A percentile compares a stretch with the other conserved stretches of the same genome.
Conservation (phyloP, 2,888 invertebrate species). For the Chrysina gloriosa region DNA sequence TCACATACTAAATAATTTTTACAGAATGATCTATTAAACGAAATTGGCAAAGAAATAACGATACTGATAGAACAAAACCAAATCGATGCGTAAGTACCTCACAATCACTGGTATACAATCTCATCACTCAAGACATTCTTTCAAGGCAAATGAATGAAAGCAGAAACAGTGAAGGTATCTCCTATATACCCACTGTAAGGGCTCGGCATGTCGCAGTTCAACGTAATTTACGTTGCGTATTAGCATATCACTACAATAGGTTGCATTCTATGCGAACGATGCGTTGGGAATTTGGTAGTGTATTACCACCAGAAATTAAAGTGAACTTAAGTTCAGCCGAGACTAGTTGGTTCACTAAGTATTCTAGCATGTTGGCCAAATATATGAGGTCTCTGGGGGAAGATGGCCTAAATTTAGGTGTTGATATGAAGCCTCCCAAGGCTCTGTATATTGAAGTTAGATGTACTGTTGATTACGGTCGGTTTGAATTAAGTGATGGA, state of each 20-base stretch:
- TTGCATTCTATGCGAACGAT: constrained; percentile 84
- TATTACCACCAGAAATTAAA: constrained; percentile 87
- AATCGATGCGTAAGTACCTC: constrained; percentile 81
- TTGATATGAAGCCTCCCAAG: constrained; percentile 91
- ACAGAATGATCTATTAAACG: constrained; percentile 84
- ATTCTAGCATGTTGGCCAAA: constrained; percentile 84
- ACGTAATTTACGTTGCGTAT: constrained; percentile 89
- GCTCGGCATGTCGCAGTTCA: constrained; percentile 88
- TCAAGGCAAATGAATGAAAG: constrained; percentile 44
- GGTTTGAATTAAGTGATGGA: constrained; percentile 94
- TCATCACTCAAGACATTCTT: constrained; percentile 17
- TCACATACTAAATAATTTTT: constrained; percentile 52
- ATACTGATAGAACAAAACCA: constrained; percentile 85
- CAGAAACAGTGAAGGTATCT: constrained; percentile 32
- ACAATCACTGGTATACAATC: not conserved
- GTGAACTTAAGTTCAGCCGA: constrained; percentile 84
- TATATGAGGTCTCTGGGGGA: constrained; percentile 93
- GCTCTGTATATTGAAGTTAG: constrained; percentile 92
- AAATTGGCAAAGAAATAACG: constrained; percentile 89
- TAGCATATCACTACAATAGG: constrained; percentile 86
- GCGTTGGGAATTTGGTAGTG: constrained; percentile 96
- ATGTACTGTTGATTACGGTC: constrained; percentile 91
- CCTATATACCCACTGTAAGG: constrained; percentile 73
- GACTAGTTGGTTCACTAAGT: constrained; percentile 88
- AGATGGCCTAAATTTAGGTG: constrained; percentile 85